These are phyloP conservation scores for Acrossocheilus fasciatus DNA, from an alignment of 2,797 vertebrate species.

Conservation along the genomic window DNA sequence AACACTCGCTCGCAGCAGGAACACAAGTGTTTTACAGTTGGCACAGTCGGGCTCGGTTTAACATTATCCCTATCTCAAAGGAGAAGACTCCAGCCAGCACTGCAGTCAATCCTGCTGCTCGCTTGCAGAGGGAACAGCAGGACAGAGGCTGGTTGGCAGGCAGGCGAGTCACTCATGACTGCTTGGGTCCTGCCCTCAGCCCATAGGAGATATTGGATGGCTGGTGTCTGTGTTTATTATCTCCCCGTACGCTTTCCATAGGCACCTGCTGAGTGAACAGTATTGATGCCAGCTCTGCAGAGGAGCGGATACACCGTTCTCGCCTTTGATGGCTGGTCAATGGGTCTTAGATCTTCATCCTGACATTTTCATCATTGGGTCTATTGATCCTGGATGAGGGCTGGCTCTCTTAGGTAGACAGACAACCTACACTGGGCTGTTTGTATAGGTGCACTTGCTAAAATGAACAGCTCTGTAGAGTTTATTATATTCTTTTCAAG, in stretches of 20 bases:
- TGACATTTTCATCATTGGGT: slow-evolving; percentile 54
- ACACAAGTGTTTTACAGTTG: slow-evolving; percentile 24
- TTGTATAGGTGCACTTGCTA: slow-evolving; percentile 12
- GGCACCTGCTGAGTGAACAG: slow-evolving; percentile 46
- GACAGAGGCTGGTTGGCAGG: neutral
- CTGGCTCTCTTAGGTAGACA: neutral
- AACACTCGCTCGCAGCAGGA: slow-evolving; percentile 23
- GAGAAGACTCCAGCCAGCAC: slow-evolving; percentile 20
- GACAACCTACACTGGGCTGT: neutral
- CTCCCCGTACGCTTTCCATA: slow-evolving; percentile 21
- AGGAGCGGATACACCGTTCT: slow-evolving; percentile 23
- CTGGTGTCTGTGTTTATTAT: slow-evolving; percentile 36
- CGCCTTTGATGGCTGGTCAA: slow-evolving; percentile 16
- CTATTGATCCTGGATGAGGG: slow-evolving; percentile 49
- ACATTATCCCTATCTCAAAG: slow-evolving; percentile 43
- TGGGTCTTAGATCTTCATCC: slow-evolving; percentile 45
- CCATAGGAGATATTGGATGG: slow-evolving; percentile 21
- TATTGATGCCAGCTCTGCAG: slow-evolving; percentile 16
- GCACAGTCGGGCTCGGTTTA: slow-evolving; percentile 19
- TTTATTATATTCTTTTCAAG: slow-evolving; percentile 45
- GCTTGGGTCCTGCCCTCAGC: neutral
- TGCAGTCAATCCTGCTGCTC: slow-evolving; percentile 30
- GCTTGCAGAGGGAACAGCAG: slow-evolving; percentile 18
- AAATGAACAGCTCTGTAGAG: slow-evolving; percentile 21
- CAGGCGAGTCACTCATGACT: slow-evolving; percentile 8